These are phyloP conservation scores for Abramis brama DNA, from an alignment of 2,113 vertebrate species.

Conservation along the genomic window DNA sequence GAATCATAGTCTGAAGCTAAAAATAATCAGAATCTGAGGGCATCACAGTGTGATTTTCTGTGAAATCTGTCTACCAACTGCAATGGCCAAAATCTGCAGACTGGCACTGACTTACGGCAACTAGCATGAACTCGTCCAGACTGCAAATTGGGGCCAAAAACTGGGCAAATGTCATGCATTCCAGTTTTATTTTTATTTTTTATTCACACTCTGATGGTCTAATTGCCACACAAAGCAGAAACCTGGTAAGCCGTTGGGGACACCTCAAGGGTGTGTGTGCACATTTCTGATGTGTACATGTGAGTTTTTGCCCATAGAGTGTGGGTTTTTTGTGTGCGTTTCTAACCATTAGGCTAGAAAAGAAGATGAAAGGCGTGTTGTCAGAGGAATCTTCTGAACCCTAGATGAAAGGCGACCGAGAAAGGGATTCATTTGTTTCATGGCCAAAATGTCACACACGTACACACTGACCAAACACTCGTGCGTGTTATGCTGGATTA, in stretches of 20 bases:
- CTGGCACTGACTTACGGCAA: neutral
- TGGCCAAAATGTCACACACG: conserved; percentile 22
- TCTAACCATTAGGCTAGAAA: conserved; percentile 35
- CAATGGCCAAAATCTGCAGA: neutral
- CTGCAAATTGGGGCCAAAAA: neutral
- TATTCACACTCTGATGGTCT: neutral
- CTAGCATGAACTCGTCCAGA: neutral
- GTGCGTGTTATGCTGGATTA: neutral
- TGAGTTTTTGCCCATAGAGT: conserved; percentile 30
- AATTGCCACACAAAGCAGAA: neutral
- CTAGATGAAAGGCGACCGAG: conserved; percentile 52
- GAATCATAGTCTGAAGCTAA: conserved; percentile 1
- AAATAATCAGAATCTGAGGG: neutral
- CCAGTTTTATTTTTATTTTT: neutral
- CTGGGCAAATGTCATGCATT: neutral
- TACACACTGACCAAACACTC: neutral
- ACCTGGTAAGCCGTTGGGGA: neutral
- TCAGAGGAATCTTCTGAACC: conserved; percentile 50
- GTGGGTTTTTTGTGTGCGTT: conserved; percentile 22
- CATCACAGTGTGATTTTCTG: neutral
- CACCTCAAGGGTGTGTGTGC: neutral
- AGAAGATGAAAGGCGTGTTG: conserved; percentile 52
- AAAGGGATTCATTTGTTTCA: conserved; percentile 45
- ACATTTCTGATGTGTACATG: neutral
- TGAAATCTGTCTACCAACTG: too few species aligned